Conservation (phyloP, 2,888 invertebrate genomes). For the Campaea margaritaria region DNA sequence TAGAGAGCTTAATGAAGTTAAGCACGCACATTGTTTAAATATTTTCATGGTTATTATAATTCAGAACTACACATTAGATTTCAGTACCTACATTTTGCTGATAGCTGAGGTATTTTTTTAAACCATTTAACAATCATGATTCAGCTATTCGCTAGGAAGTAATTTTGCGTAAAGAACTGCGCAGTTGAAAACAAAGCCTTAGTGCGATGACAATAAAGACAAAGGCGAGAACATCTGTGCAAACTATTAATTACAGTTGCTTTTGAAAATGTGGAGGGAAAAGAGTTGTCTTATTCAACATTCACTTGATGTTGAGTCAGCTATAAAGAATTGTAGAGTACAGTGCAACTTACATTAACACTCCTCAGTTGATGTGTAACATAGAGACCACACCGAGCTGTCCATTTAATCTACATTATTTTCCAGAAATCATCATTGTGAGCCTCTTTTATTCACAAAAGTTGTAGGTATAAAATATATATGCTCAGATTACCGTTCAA, state of each 20-base stretch:
- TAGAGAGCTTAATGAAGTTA: too few species aligned
- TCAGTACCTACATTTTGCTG: too few species aligned
- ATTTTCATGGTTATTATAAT: not conserved
- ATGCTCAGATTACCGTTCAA: too few species aligned
- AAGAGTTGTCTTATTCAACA: constrained; percentile 11
- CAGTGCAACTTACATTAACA: too few species aligned
- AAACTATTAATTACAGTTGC: constrained; percentile 13
- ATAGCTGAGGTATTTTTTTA: not conserved
- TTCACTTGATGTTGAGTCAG: not conserved
- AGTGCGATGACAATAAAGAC: constrained; percentile 5
- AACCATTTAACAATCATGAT: not conserved
- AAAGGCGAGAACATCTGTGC: constrained; percentile 21
- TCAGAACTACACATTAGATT: not conserved
- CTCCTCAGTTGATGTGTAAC: too few species aligned
- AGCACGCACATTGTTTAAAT: not conserved
- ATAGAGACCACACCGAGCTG: too few species aligned
- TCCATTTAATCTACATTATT: too few species aligned
- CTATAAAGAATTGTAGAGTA: too few species aligned
- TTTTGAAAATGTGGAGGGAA: constrained; percentile 2
- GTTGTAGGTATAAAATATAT: too few species aligned
- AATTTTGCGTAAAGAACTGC: constrained; percentile 10
- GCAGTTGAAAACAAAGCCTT: constrained; percentile 8
- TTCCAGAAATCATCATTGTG: too few species aligned
- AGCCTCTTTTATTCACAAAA: too few species aligned
- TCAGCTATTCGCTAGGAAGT: not conserved